Conservation (phyloP, 2,113 vertebrate genomes). For the Tragelaphus imberbis region DNA sequence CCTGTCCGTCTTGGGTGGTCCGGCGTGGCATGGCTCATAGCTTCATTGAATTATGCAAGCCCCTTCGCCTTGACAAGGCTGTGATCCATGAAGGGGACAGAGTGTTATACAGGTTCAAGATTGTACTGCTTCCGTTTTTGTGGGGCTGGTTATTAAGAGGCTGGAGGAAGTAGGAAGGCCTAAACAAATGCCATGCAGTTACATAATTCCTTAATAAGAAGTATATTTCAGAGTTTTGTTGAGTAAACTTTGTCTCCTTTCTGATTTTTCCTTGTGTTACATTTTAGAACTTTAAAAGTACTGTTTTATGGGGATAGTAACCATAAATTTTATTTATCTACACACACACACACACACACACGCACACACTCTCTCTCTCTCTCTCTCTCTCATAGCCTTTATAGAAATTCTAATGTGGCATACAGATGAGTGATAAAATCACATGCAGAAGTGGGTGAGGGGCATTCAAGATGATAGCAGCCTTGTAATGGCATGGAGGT, state of each 20-base stretch:
- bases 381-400: too few species aligned
- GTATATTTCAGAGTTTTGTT: neutral
- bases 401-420: neutral
- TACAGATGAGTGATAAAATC: neutral
- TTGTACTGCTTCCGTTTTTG: neutral
- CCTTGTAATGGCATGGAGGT: fast-evolving
- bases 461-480: neutral
- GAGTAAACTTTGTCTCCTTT: neutral
- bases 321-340: neutral
- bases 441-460: neutral
- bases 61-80: neutral
- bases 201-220: neutral
- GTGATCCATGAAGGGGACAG: neutral
- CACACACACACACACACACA: neutral
- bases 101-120: neutral
- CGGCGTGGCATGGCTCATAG: neutral
- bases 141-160: neutral
- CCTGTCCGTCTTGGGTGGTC: neutral
- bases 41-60: neutral
- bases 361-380: too few species aligned
- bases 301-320: neutral
- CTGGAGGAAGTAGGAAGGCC: neutral
- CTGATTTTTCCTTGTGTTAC: neutral
- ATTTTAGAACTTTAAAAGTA: neutral
- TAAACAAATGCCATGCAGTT: neutral